Conservation (phyloP, 2,888 invertebrate genomes). For the Nomada ferruginata region DNA sequence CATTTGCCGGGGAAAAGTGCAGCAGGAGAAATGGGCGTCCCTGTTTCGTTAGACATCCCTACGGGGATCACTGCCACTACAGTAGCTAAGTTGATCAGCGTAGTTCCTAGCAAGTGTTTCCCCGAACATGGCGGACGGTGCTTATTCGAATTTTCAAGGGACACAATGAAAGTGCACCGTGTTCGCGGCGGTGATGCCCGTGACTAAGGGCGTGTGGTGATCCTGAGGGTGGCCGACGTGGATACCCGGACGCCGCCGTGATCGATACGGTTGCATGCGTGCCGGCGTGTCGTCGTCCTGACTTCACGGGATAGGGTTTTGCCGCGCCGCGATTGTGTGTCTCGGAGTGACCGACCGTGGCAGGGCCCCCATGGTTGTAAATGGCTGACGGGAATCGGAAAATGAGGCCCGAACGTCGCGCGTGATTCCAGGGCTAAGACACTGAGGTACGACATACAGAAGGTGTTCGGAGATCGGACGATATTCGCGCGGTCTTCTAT, state of each 20-base stretch:
- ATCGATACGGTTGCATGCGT: constrained; percentile 59
- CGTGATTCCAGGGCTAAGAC: constrained; percentile 71
- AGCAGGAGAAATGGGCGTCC: constrained; percentile 19
- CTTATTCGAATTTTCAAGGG: constrained; percentile 77
- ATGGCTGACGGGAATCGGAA: constrained; percentile 77
- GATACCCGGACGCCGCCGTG: constrained; percentile 66
- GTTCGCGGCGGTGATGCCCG: constrained; percentile 66
- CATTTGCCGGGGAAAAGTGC: neutral
- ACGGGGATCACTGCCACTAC: constrained; percentile 58
- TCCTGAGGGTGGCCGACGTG: constrained; percentile 63
- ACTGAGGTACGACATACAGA: constrained; percentile 70
- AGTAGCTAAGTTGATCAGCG: constrained; percentile 62
- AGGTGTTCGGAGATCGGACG: constrained; percentile 23
- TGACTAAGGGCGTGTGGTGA: constrained; percentile 70
- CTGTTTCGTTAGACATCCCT: constrained; percentile 56
- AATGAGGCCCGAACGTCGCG: constrained; percentile 73
- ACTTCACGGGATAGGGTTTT: constrained; percentile 61
- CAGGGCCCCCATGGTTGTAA: constrained; percentile 78
- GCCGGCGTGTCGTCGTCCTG: constrained; percentile 57
- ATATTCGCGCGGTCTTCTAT: constrained; percentile 44
- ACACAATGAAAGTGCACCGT: constrained; percentile 73
- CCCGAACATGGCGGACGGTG: constrained; percentile 77
- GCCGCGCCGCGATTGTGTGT: constrained; percentile 64
- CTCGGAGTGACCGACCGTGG: constrained; percentile 72
- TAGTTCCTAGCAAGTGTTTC: constrained; percentile 76